phyloP scores from a whole-genome alignment of 2,888 invertebrate species.

The Dromius quadrimaculatus region DNA sequence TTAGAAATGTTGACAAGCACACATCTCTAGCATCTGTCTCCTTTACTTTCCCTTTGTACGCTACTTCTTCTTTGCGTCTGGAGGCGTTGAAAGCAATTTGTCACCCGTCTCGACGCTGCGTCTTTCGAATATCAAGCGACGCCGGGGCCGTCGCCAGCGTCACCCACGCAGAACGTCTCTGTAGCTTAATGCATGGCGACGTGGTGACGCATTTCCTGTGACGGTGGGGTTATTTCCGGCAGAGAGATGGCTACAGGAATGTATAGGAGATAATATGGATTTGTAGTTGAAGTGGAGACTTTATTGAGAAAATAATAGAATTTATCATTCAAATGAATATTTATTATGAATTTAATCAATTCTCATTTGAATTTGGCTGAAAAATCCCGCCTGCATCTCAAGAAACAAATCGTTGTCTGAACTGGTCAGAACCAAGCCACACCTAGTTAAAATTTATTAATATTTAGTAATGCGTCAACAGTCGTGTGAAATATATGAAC shows the following conservation, averaged over 20 bases:
- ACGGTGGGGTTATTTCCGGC: conserved; percentile 12
- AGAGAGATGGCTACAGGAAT: background rate
- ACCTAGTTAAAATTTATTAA: too few relatives aligned
- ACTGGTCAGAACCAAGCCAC: too few relatives aligned
- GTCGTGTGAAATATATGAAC: too few relatives aligned
- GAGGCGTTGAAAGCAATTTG: conserved; percentile 15
- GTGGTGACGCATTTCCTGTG: background rate
- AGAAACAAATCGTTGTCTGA: too few relatives aligned
- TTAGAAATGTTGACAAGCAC: conserved; percentile 1
- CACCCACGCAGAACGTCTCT: conserved; percentile 4
- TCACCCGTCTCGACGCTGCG: conserved; percentile 12
- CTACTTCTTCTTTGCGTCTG: background rate
- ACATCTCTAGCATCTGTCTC: background rate
- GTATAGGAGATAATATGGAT: too few relatives aligned
- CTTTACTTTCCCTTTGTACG: background rate
- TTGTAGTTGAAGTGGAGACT: too few relatives aligned
- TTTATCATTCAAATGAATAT: too few relatives aligned
- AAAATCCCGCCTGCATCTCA: too few relatives aligned
- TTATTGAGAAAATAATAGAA: too few relatives aligned
- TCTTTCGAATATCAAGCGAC: conserved; percentile 17
- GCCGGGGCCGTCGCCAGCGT: background rate
- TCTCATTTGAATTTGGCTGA: too few relatives aligned
- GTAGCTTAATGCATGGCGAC: conserved; percentile 17
- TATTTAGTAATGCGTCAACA: too few relatives aligned
- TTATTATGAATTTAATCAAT: too few relatives aligned